Evolutionary conservation across 2,888 invertebrate species (phyloP).

Genomic region (Campoplex capitator): DNA sequence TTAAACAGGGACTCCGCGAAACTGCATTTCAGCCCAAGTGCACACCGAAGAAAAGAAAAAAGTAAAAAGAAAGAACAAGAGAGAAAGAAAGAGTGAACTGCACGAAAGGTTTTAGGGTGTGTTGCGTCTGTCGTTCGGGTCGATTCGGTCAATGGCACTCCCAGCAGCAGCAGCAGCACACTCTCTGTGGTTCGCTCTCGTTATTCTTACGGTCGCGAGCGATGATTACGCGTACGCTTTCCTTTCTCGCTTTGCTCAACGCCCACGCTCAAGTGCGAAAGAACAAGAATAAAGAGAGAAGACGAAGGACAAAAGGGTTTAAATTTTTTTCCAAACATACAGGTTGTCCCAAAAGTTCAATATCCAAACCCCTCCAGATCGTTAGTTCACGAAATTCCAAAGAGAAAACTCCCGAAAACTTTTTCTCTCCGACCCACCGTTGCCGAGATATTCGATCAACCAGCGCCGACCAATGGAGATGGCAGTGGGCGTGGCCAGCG

Average conservation of each 20-base stretch:
- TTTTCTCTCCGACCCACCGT: not conserved
- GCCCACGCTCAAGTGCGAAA: conserved; percentile 38
- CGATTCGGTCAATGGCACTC: conserved; percentile 78
- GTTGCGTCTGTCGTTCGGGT: conserved; percentile 64
- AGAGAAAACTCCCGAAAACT: not conserved
- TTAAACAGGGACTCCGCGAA: not conserved
- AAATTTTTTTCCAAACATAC: not conserved
- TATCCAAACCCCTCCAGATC: not conserved
- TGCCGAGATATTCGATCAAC: not conserved
- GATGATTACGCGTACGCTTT: conserved; percentile 65
- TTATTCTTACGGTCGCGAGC: conserved; percentile 55
- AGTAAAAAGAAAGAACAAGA: not conserved
- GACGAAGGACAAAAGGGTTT: conserved; percentile 54
- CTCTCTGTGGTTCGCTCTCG: conserved; percentile 64
- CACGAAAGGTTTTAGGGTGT: conserved; percentile 56
- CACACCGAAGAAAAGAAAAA: not conserved
- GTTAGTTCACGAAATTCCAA: not conserved
- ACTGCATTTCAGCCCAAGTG: not conserved
- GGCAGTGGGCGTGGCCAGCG: not conserved
- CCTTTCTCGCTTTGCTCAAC: conserved; percentile 59
- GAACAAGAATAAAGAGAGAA: conserved; percentile 1
- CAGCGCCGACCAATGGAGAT: not conserved
- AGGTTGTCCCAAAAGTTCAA: not conserved
- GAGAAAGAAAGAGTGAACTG: conserved; percentile 19
- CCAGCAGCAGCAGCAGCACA: conserved; percentile 39